Base-by-base conservation (phyloP, 37 sponge, comb jelly and placozoan genomes). In the Cliona cf. orientalis region DNA sequence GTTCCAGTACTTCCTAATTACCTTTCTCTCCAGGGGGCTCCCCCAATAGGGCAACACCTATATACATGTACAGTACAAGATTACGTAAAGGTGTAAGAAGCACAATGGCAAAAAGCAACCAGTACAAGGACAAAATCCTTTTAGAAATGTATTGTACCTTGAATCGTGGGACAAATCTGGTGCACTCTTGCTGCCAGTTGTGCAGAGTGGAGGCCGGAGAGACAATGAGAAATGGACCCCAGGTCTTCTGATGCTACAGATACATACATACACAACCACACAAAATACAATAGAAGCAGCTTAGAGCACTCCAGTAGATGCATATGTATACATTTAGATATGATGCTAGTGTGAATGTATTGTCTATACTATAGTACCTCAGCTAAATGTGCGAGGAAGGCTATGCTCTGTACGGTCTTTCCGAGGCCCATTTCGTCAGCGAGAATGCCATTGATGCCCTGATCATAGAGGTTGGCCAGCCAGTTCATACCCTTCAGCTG, bases 371-470 rank as follows among this genome's bases (percentile, higher is more conserved):
- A 45, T 53, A 58, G 4, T 40, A 88, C 90, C 92, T 97, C 97
- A 11, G 97, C 86, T 0, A 97, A 72, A 62, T 97, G 92, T 23
- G 95, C 86, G 46, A 97, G 84, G 62, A 97, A 76, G 11, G 97
- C 92, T 31, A 97, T 81, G 63, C 90, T 90, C 80, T 97, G 95
- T 5, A 97, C 92, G 22, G 97, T 97, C 80, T 97, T 97, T 3
- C 97, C 97, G 53, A 97, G 90, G 0, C 97, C 97, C 97, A 97
- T 97, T 80, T 97, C 97, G 42, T 97, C 97, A 65, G 97, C 97
- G 49, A 97, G 84, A 12, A 97, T 97, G 23, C 97, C 97, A 72
- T 97, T 97, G 82, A 97, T 97, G 29, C 97, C 97, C 95, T 97
- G 97, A 71, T 94, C 79, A 34, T 97, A 97, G 38, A 97, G 75